Conservation (phyloP, 2,888 invertebrate genomes). For the Polymixis flavicincta region DNA sequence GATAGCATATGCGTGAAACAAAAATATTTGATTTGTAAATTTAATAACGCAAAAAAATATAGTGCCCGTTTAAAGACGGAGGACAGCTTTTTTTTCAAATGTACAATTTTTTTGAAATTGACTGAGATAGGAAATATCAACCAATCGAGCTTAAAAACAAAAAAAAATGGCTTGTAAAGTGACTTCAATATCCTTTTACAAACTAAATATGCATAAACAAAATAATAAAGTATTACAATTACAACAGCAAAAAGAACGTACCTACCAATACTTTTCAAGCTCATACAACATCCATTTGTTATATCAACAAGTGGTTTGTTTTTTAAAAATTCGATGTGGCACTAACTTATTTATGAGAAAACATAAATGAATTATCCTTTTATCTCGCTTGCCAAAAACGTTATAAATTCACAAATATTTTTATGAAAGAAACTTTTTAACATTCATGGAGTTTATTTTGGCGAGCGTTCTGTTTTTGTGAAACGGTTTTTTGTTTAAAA, state of each 20-base stretch:
- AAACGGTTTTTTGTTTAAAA: constrained; percentile 1
- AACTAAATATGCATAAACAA: neutral
- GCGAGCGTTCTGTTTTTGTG: neutral
- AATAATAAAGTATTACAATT: neutral
- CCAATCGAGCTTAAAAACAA: neutral
- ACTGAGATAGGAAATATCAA: neutral
- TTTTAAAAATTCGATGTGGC: constrained; percentile 31
- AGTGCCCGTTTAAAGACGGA: too few relatives aligned
- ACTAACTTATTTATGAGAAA: constrained; percentile 50
- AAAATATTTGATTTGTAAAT: too few relatives aligned
- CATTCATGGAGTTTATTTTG: constrained; percentile 34
- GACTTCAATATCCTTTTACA: neutral
- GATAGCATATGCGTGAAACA: too few relatives aligned
- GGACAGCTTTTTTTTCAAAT: too few relatives aligned
- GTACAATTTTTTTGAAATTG: too few relatives aligned
- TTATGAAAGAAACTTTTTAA: constrained; percentile 47
- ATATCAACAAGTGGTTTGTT: constrained; percentile 46
- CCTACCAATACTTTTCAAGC: neutral
- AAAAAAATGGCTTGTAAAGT: too few relatives aligned
- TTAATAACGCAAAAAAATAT: too few relatives aligned
- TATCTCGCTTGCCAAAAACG: constrained; percentile 30
- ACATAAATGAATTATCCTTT: constrained; percentile 40
- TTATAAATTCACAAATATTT: constrained; percentile 39
- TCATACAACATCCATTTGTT: constrained; percentile 15
- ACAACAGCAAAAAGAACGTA: neutral